These are phyloP conservation scores for Meteorus sp. DNA, from an alignment of 1,140 invertebrate genomes.

Conservation along the genomic window DNA sequence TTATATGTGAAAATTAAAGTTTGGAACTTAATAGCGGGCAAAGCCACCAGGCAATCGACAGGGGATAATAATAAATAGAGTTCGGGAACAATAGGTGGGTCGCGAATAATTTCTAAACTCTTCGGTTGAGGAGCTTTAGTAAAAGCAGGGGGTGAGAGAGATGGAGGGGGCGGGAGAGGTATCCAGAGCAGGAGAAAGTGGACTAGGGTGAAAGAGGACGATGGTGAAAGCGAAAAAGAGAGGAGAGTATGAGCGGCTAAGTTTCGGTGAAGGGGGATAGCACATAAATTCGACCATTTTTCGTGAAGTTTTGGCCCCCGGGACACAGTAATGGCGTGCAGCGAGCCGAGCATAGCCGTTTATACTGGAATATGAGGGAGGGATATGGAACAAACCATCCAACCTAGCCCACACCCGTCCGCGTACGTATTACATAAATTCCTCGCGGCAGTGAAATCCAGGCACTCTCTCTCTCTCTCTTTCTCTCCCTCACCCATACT, in stretches of 20 bases:
- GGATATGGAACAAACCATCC: conserved; percentile 27
- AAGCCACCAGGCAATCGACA: conserved; percentile 17
- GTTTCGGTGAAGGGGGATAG: conserved; percentile 3
- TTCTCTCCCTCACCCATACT: too few relatives aligned
- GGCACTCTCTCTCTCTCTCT: conserved; percentile 26
- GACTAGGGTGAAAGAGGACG: too few relatives aligned
- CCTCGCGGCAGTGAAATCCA: conserved; percentile 25
- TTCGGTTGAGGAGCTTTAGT: conserved; percentile 9
- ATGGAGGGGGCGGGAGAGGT: not conserved
- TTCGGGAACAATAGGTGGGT: conserved; percentile 26
- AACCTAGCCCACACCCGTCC: conserved; percentile 18
- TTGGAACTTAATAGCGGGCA: conserved; percentile 4
- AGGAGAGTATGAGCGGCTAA: conserved; percentile 3
- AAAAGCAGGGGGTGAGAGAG: not conserved
- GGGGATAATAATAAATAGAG: conserved; percentile 31
- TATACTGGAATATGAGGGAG: conserved; percentile 29
- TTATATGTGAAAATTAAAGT: not conserved
- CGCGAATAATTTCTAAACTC: conserved; percentile 32
- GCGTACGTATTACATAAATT: conserved; percentile 31
- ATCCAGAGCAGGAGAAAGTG: not conserved
- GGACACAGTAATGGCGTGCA: conserved; percentile 35
- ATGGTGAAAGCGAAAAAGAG: too few relatives aligned
- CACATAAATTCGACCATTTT: conserved; percentile 34
- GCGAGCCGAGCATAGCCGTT: conserved; percentile 29
- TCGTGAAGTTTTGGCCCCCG: conserved; percentile 33